Base-by-base conservation (phyloP, 2,113 vertebrate species). In the Progne subis region DNA sequence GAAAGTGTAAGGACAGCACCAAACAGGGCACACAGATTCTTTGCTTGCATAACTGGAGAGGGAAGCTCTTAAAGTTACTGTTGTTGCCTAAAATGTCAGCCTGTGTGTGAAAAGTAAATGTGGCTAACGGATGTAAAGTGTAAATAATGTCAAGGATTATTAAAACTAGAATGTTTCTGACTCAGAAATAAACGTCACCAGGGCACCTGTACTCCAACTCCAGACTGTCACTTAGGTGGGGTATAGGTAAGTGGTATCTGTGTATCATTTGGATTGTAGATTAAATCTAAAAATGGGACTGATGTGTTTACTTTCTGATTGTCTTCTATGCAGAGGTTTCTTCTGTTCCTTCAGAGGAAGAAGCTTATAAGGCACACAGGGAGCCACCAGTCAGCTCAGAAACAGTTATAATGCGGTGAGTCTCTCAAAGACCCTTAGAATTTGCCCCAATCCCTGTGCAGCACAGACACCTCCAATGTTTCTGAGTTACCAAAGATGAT, bases 371-470 rank as follows among this genome's bases (percentile, higher is more conserved):
- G 61, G 43, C 86, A 61, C 79, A 80, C 63, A 94, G 53, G 61
- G 95, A 95, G 17, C 82, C 56, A 63, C 25, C 71, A 11, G 56
- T 64, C 60, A 94, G 64, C 78, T 80, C 91, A 83, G 95, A 97
- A 56, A 81, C 61, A 41, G 95, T 94, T 68, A 74, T 23, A 64
- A 47, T 93, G 74, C 65, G 96, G 96, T 97, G 68, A 97, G 96
- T 95, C n/a, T 77, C 41, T 82, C 70, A 19, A 34, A 75, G 25
- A 31, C 11, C 49, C 56, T 53, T 37, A 79, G 39, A 65, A 68
- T 89, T 85, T 79, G 19, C 32, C 24, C 29, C 39, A 19, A 3
- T 47, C 15, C 10, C 11, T 75, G 21, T 39, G 31, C 71, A 78
- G 39, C 46, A 78, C 7, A 20, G 63, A n/a, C 18, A 21, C 8